Evolutionary conservation across 2,797 vertebrate species (phyloP).

Genomic region (Ptychadena robeensis): DNA sequence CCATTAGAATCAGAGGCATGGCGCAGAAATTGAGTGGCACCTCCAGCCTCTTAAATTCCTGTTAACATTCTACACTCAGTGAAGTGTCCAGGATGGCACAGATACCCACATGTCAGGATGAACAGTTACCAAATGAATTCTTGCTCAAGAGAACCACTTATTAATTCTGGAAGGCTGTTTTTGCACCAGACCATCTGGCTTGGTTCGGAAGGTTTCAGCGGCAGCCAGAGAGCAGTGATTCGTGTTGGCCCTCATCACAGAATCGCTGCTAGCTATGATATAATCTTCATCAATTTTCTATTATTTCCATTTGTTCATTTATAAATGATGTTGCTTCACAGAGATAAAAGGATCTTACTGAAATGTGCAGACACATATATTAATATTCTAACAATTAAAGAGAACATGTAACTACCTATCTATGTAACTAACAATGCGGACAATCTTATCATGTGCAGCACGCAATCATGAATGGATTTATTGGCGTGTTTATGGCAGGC

Average conservation of each 20-base stretch:
- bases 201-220: constrained; percentile 69
- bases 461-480: too few relatives aligned
- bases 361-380: constrained; percentile 1
- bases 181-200: constrained; percentile 79
- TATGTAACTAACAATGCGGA: neutral
- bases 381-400: neutral
- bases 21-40: constrained; percentile 63
- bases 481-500: too few relatives aligned
- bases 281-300: constrained; percentile 59
- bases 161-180: constrained; percentile 81
- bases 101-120: constrained; percentile 67
- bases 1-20: constrained; percentile 74
- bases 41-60: constrained; percentile 58
- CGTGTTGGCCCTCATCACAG: constrained; percentile 64
- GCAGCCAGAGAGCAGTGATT: constrained; percentile 71
- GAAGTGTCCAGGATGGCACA: constrained; percentile 56
- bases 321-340: constrained; percentile 23
- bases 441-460: too few relatives aligned
- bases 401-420: neutral
- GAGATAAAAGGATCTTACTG: constrained; percentile 14
- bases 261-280: constrained; percentile 62
- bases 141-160: constrained; percentile 77
- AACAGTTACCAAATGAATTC: constrained; percentile 71
- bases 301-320: constrained; percentile 49
- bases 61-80: constrained; percentile 64